phyloP scores from a whole-genome alignment of 2,888 invertebrate genomes.

The Drosophila diplacantha region DNA sequence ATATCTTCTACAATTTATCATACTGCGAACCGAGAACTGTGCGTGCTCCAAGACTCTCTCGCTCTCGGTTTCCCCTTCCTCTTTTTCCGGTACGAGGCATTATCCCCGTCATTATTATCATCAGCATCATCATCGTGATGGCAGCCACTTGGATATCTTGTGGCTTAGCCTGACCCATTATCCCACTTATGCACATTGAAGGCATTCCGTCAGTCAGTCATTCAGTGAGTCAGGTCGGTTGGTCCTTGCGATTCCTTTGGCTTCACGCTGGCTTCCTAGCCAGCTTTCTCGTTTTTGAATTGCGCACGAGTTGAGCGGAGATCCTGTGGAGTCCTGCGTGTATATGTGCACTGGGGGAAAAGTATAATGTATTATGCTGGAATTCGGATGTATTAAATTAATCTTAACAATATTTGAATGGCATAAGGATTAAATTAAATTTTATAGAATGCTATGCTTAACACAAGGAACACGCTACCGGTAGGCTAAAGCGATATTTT shows the following conservation, averaged over 20 bases:
- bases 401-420: too few relatives aligned
- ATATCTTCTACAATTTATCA: constrained; percentile 68
- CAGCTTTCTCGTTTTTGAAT: constrained; percentile 51
- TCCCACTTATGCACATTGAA: constrained; percentile 71
- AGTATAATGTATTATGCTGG: neutral
- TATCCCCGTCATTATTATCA: constrained; percentile 27
- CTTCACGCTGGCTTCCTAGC: constrained; percentile 52
- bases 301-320: constrained; percentile 55
- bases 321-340: constrained; percentile 36
- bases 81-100: constrained; percentile 51
- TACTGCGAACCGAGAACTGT: constrained; percentile 51
- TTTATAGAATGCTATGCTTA: too few relatives aligned
- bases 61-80: neutral
- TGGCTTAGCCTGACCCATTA: constrained; percentile 71
- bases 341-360: constrained; percentile 4
- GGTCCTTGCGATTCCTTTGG: constrained; percentile 38
- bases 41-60: constrained; percentile 26
- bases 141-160: constrained; percentile 62
- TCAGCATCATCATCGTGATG: constrained; percentile 36
- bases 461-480: too few relatives aligned
- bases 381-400: too few relatives aligned
- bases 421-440: too few relatives aligned
- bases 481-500: too few relatives aligned
- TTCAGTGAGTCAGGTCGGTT: constrained; percentile 20
- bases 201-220: constrained; percentile 58